phyloP scores from a whole-genome alignment of 2,113 vertebrate genomes.

The Otis tarda region DNA sequence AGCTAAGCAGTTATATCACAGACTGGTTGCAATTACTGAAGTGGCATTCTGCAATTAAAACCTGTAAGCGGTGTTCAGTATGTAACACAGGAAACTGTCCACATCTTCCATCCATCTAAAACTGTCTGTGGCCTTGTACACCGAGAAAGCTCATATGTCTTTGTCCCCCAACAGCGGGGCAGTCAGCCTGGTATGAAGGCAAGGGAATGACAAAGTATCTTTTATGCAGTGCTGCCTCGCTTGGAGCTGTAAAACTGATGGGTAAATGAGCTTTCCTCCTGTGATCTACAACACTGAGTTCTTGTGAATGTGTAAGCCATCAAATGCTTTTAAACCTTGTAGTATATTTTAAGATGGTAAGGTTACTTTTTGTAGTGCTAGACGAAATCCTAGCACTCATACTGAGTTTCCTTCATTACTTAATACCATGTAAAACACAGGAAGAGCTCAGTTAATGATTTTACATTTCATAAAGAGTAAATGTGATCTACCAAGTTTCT shows the following conservation, averaged over 20 bases:
- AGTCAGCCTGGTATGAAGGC: constrained; percentile 5
- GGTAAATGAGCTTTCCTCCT: constrained; percentile 34
- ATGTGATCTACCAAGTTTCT: neutral
- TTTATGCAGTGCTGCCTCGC: neutral
- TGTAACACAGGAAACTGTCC: neutral
- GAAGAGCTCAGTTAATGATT: neutral
- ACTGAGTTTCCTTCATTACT: neutral
- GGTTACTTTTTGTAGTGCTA: neutral
- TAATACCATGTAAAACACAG: neutral
- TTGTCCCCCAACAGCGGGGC: neutral
- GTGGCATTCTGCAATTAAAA: neutral
- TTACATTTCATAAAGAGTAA: neutral
- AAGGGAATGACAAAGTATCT: constrained; percentile 31
- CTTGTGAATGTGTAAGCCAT: neutral
- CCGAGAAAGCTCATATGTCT: rapidly evolving
- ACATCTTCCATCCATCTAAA: neutral
- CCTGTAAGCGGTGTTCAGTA: neutral
- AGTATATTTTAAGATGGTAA: neutral
- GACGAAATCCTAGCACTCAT: neutral
- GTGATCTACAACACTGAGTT: constrained; percentile 1
- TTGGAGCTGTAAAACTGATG: constrained; percentile 33
- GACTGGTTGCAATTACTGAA: neutral
- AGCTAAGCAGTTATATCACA: neutral
- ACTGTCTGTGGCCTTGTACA: neutral
- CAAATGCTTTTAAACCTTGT: constrained; percentile 35